Evolutionary conservation across 2,113 vertebrate genomes (phyloP).

Genomic region (Oncorhynchus masou): DNA sequence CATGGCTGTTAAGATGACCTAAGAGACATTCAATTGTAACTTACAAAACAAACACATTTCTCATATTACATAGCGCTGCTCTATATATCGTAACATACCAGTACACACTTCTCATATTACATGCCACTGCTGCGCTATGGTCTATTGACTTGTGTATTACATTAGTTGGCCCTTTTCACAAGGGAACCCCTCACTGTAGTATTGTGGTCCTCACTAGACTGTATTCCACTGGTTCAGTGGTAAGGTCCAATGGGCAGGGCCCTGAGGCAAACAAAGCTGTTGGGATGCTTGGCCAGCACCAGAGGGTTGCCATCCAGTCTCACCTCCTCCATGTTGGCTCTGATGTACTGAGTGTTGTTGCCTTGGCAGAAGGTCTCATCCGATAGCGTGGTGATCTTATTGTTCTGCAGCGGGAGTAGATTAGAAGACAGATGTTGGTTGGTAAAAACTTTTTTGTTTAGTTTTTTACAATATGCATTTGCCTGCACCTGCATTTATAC

Average conservation of each 20-base stretch:
- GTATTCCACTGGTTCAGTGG: constrained; percentile 65
- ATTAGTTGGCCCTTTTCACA: background rate
- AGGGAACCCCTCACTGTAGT: background rate
- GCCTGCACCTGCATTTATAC: background rate
- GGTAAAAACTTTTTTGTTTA: background rate
- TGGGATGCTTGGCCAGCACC: constrained; percentile 79
- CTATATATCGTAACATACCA: background rate
- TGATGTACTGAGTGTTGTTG: constrained; percentile 82
- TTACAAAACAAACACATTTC: background rate
- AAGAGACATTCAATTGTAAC: no score
- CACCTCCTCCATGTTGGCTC: constrained; percentile 79
- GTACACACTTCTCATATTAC: background rate
- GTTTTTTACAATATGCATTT: background rate
- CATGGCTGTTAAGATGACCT: background rate
- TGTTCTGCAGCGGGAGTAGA: constrained; percentile 75
- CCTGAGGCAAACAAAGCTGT: constrained; percentile 88
- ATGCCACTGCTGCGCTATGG: no score
- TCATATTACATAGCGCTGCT: background rate
- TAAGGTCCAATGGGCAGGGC: constrained; percentile 82
- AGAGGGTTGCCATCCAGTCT: constrained; percentile 89
- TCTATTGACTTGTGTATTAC: background rate
- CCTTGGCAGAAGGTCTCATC: constrained; percentile 92
- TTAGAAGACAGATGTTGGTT: background rate
- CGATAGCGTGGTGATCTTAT: constrained; percentile 85
- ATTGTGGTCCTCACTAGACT: background rate